Percentiles rank a stretch among this genome's conserved stretches.
Conservation (phyloP, 2,888 invertebrate species). For the Lasius platythorax region DNA sequence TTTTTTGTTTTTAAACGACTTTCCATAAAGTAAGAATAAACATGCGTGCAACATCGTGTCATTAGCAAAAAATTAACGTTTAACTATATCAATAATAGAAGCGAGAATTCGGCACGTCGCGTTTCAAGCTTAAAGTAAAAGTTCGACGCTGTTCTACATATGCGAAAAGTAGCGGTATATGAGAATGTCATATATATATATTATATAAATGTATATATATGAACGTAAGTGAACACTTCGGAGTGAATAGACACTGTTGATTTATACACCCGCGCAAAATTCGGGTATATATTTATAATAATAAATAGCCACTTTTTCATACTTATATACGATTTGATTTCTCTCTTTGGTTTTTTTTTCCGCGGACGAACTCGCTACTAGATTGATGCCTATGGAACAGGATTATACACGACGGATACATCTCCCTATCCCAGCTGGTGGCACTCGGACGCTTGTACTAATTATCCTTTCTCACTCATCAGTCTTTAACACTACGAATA, state of each 20-base stretch:
- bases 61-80: not conserved
- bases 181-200: not conserved
- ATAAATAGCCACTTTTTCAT: conserved; percentile 59
- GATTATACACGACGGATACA: conserved; percentile 22
- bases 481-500: conserved; percentile 74
- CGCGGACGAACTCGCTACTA: conserved; percentile 46
- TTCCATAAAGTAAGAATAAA: not conserved
- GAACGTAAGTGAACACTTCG: conserved; percentile 59
- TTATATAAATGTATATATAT: not conserved
- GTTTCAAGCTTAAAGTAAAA: not conserved
- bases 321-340: conserved; percentile 72
- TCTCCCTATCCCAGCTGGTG: conserved; percentile 53
- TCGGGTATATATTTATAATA: conserved; percentile 56
- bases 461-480: conserved; percentile 62
- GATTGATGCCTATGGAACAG: conserved; percentile 60
- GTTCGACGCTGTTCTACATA: not conserved
- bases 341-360: conserved; percentile 56
- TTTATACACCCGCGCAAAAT: conserved; percentile 54
- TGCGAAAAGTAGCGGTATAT: not conserved
- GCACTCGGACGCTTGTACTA: conserved; percentile 64
- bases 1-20: not conserved
- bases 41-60: not conserved
- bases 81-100: conserved; percentile 9
- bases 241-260: conserved; percentile 49
- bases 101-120: not conserved